A percentile compares a stretch with the other conserved stretches of the same genome.
These are phyloP conservation scores for Desmodus rotundus DNA, from an alignment of 2,113 vertebrate species.

Conservation along the genomic window DNA sequence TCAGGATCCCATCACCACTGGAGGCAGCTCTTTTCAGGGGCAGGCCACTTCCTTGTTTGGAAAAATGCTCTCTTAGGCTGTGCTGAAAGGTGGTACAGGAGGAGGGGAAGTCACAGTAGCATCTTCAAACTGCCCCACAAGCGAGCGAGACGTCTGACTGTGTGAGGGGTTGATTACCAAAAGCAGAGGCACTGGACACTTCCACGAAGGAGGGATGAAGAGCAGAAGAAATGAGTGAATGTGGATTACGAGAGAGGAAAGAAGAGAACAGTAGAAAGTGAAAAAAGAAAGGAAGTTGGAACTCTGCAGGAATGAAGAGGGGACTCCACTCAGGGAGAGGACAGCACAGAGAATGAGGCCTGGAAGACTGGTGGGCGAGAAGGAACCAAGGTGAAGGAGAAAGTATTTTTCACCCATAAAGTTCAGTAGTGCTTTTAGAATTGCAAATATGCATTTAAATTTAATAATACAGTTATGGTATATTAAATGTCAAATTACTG, in stretches of 20 bases:
- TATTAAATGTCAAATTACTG: conserved; percentile 85
- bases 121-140: neutral
- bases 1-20: neutral
- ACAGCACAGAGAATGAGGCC: neutral
- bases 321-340: neutral
- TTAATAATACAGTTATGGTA: conserved; percentile 83
- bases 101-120: neutral
- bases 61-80: neutral
- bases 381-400: conserved; percentile 63
- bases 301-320: neutral
- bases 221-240: neutral
- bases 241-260: neutral
- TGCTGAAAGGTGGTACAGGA: neutral
- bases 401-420: conserved; percentile 68
- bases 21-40: neutral
- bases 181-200: neutral
- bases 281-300: neutral
- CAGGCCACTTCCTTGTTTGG: neutral
- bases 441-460: conserved; percentile 80
- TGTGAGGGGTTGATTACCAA: neutral
- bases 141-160: neutral
- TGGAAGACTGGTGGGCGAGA: neutral
- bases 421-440: conserved; percentile 79
- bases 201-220: neutral
- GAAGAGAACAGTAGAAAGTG: neutral